Evolutionary conservation across 2,797 vertebrate species (phyloP).

Genomic region (Psittacula derbiana): DNA sequence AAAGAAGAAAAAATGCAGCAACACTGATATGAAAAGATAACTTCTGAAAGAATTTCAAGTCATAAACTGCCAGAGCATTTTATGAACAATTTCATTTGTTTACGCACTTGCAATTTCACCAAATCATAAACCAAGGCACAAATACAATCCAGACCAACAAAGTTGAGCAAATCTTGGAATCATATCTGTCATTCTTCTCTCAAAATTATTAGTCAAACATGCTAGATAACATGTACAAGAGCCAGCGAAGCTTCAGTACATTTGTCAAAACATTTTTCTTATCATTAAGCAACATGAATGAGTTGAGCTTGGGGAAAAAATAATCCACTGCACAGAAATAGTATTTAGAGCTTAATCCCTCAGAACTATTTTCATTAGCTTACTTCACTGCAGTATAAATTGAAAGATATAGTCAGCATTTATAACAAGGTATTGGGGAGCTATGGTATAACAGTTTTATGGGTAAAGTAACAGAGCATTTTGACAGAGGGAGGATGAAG

Average conservation of each 20-base stretch:
- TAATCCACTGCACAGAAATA: slow-evolving; percentile 57
- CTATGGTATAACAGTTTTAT: slow-evolving; percentile 16
- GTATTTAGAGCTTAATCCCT: slow-evolving; percentile 59
- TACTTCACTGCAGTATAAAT: slow-evolving; percentile 34
- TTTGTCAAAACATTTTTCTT: slow-evolving; percentile 35
- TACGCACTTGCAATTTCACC: neutral
- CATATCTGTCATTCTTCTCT: neutral
- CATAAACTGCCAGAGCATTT: neutral
- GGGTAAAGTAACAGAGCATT: neutral
- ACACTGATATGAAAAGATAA: neutral
- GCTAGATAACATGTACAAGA: neutral
- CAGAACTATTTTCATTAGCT: slow-evolving; percentile 53
- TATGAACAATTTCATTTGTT: neutral
- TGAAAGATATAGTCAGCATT: slow-evolving; percentile 56
- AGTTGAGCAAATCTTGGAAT: neutral
- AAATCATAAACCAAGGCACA: neutral
- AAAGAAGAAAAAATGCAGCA: neutral
- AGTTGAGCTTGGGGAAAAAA: slow-evolving; percentile 46
- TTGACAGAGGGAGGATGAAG: slow-evolving; percentile 6
- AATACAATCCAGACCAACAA: neutral
- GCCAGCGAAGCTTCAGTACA: neutral
- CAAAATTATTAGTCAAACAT: slow-evolving; percentile 11
- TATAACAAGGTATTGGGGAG: slow-evolving; percentile 49
- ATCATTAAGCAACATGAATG: slow-evolving; percentile 38
- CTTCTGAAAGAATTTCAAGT: neutral